These are phyloP conservation scores for Ochotona princeps DNA, from an alignment of 2,113 vertebrate species.

Conservation along the genomic window DNA sequence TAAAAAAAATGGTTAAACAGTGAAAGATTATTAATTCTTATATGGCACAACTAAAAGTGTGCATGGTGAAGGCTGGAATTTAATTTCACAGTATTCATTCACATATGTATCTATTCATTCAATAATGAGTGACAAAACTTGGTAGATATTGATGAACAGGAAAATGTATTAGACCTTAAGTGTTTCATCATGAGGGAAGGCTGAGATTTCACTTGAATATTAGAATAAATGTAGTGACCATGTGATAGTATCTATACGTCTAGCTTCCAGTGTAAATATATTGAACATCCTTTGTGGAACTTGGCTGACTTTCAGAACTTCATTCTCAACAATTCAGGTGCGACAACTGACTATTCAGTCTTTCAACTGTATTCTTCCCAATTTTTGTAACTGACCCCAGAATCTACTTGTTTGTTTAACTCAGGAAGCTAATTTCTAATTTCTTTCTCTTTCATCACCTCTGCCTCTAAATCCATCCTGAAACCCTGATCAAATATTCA, in stretches of 20 bases:
- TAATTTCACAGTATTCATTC: conserved; percentile 27
- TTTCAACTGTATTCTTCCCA: not conserved
- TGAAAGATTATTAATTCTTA: conserved; percentile 51
- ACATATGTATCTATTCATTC: not conserved
- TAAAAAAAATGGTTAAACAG: not conserved
- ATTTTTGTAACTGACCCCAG: not conserved
- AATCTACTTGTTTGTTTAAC: not conserved
- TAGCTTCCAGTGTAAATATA: not conserved
- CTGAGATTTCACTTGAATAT: not conserved
- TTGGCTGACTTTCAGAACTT: not conserved
- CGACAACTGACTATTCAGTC: not conserved
- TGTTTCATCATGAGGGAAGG: not conserved
- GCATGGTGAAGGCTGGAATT: not conserved
- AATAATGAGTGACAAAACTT: not conserved
- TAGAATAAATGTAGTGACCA: not conserved
- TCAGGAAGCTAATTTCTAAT: not conserved
- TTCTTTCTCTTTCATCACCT: conserved; percentile 1
- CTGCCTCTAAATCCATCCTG: not conserved
- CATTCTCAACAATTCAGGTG: not conserved
- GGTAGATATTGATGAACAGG: not conserved
- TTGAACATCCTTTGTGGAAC: not conserved
- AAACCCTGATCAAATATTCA: not conserved
- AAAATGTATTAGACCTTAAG: not conserved
- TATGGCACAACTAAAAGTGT: conserved; percentile 4
- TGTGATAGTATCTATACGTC: not conserved